Conservation (phyloP, 2,888 invertebrate genomes). For the Stenotaenia linearis region DNA sequence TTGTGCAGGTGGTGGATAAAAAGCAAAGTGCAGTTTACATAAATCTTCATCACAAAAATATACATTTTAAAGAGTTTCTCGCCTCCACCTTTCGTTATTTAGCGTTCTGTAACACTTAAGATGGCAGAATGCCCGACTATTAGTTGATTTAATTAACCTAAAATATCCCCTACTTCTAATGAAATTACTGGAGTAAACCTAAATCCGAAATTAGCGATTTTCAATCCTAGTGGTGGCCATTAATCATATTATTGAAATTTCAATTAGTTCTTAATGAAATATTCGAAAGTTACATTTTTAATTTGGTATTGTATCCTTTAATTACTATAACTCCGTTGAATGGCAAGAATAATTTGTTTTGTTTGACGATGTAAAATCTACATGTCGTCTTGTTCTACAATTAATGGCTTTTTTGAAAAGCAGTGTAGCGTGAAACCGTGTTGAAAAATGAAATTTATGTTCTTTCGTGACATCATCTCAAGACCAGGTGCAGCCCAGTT, state of each 20-base stretch:
- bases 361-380: background rate
- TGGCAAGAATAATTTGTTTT: too few species aligned
- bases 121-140: too few species aligned
- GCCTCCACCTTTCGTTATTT: too few species aligned
- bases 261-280: background rate
- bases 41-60: too few species aligned
- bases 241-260: background rate
- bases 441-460: constrained; percentile 19
- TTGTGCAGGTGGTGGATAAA: too few species aligned
- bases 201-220: background rate
- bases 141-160: too few species aligned
- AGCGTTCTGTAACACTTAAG: too few species aligned
- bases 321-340: too few species aligned
- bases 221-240: background rate
- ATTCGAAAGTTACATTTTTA: background rate
- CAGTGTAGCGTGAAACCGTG: background rate
- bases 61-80: too few species aligned
- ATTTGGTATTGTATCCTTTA: background rate
- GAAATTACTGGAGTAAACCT: background rate
- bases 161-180: background rate
- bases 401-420: background rate
- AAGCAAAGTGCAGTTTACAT: too few species aligned
- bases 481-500: constrained; percentile 11
- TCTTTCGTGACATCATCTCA: background rate
- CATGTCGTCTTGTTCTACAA: background rate